These are phyloP conservation scores for Atta cephalotes DNA, from an alignment of 1,140 invertebrate species.

Conservation along the genomic window DNA sequence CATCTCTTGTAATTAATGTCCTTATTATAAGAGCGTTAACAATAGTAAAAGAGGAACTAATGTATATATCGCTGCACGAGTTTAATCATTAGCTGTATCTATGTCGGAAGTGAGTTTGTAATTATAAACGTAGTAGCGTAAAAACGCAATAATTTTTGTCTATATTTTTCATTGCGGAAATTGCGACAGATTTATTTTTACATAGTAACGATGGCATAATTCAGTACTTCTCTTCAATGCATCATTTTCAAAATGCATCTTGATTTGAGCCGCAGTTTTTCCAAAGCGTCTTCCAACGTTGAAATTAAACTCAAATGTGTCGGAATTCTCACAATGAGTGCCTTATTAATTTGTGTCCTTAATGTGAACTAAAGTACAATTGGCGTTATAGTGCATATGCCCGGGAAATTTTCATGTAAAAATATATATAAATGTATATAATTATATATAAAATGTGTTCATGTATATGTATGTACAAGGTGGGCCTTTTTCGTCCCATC, in stretches of 20 bases:
- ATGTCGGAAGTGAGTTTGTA: not conserved
- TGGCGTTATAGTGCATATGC: constrained; percentile 7
- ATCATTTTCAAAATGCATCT: not conserved
- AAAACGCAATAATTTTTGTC: not conserved
- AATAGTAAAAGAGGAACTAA: constrained; percentile 47
- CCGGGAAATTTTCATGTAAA: too few relatives aligned
- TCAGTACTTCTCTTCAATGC: constrained; percentile 33
- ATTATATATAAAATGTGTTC: too few relatives aligned
- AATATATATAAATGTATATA: too few relatives aligned
- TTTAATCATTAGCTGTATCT: constrained; percentile 33
- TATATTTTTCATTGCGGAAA: not conserved
- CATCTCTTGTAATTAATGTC: constrained; percentile 35
- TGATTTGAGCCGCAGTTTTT: constrained; percentile 1
- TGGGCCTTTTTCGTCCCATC: too few relatives aligned
- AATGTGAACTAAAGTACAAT: not conserved
- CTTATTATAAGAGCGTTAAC: constrained; percentile 50
- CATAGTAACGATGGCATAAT: constrained; percentile 24
- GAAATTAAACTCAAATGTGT: not conserved
- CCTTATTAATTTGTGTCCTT: constrained; percentile 46
- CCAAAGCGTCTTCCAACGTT: constrained; percentile 44
- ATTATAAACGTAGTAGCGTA: not conserved
- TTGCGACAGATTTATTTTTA: not conserved
- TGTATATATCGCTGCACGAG: constrained; percentile 45
- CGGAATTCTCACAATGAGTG: constrained; percentile 19
- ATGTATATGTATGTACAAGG: too few relatives aligned